Evolutionary conservation across 2,888 invertebrate genomes (phyloP).

Genomic region (Papilio elwesi): DNA sequence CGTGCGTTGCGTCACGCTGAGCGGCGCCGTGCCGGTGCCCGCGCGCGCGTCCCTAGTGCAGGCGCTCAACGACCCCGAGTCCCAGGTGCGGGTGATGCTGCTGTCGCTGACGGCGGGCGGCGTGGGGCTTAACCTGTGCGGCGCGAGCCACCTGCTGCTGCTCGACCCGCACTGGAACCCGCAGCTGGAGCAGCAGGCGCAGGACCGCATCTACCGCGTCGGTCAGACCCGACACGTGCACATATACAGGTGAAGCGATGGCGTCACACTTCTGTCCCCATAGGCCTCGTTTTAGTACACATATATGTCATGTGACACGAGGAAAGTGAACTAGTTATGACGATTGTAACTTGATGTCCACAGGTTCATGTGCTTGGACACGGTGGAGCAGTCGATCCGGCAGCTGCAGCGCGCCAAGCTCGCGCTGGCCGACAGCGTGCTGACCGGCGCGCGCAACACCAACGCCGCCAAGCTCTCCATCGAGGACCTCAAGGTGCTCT

Average conservation of each 20-base stretch:
- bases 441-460: conserved; percentile 87
- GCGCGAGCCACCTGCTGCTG: conserved; percentile 95
- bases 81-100: conserved; percentile 88
- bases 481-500: conserved; percentile 90
- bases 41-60: conserved; percentile 88
- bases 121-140: conserved; percentile 96
- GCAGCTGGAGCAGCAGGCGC: conserved; percentile 96
- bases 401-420: conserved; percentile 92
- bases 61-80: conserved; percentile 86
- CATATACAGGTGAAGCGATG: conserved; percentile 94
- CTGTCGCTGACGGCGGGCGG: conserved; percentile 97
- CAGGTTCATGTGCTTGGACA: conserved; percentile 92
- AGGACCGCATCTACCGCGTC: conserved; percentile 96
- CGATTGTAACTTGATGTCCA: conserved; percentile 29
- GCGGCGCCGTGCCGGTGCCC: conserved; percentile 89
- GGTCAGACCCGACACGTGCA: conserved; percentile 93
- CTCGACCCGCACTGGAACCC: conserved; percentile 99
- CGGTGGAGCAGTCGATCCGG: conserved; percentile 94
- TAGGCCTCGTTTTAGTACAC: too few species aligned
- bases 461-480: conserved; percentile 89
- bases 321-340: too few species aligned
- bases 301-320: too few species aligned
- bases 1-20: conserved; percentile 87
- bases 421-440: conserved; percentile 89
- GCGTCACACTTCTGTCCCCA: background rate